phyloP scores from a whole-genome alignment of 2,888 invertebrate species.

The Hofmannophila pseudospretella region DNA sequence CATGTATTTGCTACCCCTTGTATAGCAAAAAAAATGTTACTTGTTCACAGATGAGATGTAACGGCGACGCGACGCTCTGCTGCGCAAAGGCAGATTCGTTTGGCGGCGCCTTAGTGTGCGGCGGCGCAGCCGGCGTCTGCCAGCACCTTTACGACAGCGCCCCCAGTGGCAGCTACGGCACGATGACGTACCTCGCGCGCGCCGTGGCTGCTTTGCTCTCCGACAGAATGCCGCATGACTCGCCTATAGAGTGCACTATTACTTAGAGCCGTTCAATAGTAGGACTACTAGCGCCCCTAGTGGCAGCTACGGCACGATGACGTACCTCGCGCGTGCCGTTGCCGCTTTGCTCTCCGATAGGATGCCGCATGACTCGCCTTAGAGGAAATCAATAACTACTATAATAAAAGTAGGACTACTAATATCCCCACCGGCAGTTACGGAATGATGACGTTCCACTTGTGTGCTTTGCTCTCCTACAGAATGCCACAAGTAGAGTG shows the following conservation, averaged over 20 bases:
- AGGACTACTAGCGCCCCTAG: conserved; percentile 99
- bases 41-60: conserved; percentile 82
- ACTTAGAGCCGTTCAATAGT: too few relatives aligned
- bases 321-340: conserved; percentile 93
- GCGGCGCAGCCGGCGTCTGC: conserved; percentile 96
- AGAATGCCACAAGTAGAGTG: too few relatives aligned
- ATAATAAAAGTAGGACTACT: too few relatives aligned
- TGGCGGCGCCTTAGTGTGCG: conserved; percentile 86
- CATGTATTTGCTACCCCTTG: too few relatives aligned
- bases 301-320: conserved; percentile 98
- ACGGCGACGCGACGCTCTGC: conserved; percentile 95
- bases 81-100: conserved; percentile 84
- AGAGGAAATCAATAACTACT: too few relatives aligned
- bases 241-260: conserved; percentile 89
- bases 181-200: conserved; percentile 96
- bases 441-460: too few relatives aligned
- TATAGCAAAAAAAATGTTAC: not conserved
- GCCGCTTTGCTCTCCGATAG: conserved; percentile 83
- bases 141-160: conserved; percentile 99
- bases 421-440: too few relatives aligned
- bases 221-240: conserved; percentile 85
- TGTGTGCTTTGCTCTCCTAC: too few relatives aligned
- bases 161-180: conserved; percentile 97
- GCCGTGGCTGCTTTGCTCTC: conserved; percentile 85
- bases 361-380: conserved; percentile 85